phyloP scores from a whole-genome alignment of 1,140 invertebrate genomes.

The Samia ricini region DNA sequence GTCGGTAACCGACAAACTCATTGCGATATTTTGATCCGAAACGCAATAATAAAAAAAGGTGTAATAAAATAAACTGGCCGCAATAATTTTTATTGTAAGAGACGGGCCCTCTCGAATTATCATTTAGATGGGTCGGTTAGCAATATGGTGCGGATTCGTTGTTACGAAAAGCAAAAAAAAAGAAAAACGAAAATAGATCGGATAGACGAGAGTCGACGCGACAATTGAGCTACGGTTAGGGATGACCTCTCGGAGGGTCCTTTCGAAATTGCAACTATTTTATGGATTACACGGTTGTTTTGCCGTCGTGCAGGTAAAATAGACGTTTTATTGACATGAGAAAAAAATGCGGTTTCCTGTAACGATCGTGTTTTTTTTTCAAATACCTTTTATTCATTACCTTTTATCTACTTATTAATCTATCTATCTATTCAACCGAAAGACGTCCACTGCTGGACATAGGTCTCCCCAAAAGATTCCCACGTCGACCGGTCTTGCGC shows the following conservation, averaged over 20 bases:
- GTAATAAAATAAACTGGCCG: slow-evolving; percentile 75
- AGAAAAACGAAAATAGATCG: slow-evolving; percentile 67
- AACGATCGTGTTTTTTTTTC: too few species aligned
- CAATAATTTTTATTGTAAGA: slow-evolving; percentile 76
- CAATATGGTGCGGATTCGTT: slow-evolving; percentile 68
- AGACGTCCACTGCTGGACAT: too few species aligned
- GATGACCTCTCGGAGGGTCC: slow-evolving; percentile 37
- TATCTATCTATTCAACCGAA: too few species aligned
- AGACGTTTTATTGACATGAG: not conserved
- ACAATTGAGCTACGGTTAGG: slow-evolving; percentile 53
- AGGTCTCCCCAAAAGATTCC: too few species aligned
- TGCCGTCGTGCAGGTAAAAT: slow-evolving; percentile 18
- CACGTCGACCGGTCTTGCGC: too few species aligned
- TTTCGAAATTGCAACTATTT: slow-evolving; percentile 49
- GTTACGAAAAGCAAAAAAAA: slow-evolving; percentile 37
- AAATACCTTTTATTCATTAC: too few species aligned
- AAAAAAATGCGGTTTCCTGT: too few species aligned
- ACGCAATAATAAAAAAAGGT: slow-evolving; percentile 69
- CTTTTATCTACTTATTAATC: too few species aligned
- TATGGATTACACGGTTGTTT: slow-evolving; percentile 32
- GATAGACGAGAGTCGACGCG: slow-evolving; percentile 34
- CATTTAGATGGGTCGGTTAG: slow-evolving; percentile 68
- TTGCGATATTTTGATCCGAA: slow-evolving; percentile 48
- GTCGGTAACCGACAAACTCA: slow-evolving; percentile 16
- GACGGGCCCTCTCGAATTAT: slow-evolving; percentile 66